Evolutionary conservation across 2,113 vertebrate genomes (phyloP), one percentile per base, ranked within the genome.

Genomic region (Anoplopoma fimbria): DNA sequence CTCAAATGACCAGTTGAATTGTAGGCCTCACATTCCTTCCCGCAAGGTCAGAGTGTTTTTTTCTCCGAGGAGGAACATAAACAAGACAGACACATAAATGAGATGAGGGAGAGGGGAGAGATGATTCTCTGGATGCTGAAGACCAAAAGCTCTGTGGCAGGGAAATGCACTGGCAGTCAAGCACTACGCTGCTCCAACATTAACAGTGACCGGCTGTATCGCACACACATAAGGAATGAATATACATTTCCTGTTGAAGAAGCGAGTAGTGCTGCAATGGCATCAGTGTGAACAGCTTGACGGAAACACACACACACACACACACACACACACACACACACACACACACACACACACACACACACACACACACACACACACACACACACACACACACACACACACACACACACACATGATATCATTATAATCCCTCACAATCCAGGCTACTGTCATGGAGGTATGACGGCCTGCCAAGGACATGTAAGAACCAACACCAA

Each of bases 401-500:
- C 68, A 77, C 77, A 51, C 69, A 73, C 80, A 36, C 33, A 62
- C 62, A 29, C 78, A 68, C 68, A 77, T 42, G 45, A 90, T 83
- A 84, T 85, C 73, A 86, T 57, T 83, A 88, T 93, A 91, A 91
- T 90, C 89, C 70, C 70, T 86, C 9, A 53, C 89, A 84, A 90
- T 86, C 82, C 79, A 91, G 69, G 84, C 87, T 90, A 85, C 91
- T 88, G 92, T 92, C 90, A 92, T 88, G 92, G 90, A 92, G 90
- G 91, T 94, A 92, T 27, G 77, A 88, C 72, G 83, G 64, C 25
- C 87, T 88, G 90, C 90, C 90, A 93, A 87, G 91, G 91, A 94
- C 88, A 93, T 90, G 90, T 83, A 87, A 94, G 92, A 93, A 90
- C 83, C 88, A 86, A 94, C 90, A 93, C 85, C 82, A 91, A 81